These are phyloP conservation scores for Aplysina aerophoba DNA, from an alignment of 37 sponge, comb jelly and placozoan species.

Conservation along the genomic window DNA sequence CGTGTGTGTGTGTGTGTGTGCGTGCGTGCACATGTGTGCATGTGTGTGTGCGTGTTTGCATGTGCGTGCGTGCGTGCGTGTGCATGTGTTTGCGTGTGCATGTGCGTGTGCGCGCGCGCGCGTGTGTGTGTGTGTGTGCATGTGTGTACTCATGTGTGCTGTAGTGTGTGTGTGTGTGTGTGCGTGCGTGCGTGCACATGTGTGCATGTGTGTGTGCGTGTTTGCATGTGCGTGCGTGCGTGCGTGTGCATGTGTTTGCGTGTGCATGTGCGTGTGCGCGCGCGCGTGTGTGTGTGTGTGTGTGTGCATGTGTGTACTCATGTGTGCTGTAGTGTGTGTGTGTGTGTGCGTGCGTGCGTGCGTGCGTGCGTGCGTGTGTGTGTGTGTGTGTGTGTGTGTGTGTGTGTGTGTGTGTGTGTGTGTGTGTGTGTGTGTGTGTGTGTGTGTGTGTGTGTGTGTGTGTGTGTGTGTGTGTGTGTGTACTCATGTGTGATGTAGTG, in stretches of 20 bases:
- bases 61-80: conserved; percentile 1
- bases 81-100: background rate
- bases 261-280: background rate
- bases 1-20: conserved; percentile 10
- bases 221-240: too few relatives aligned
- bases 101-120: background rate
- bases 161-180: conserved; percentile 25
- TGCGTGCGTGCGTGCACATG: too few relatives aligned
- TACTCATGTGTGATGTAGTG: too few relatives aligned
- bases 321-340: background rate
- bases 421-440: too few relatives aligned
- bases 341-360: background rate
- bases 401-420: too few relatives aligned
- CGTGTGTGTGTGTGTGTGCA: background rate
- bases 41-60: conserved; percentile 3
- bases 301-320: background rate
- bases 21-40: conserved; percentile 13
- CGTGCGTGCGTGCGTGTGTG: too few relatives aligned
- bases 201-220: too few relatives aligned
- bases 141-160: conserved; percentile 20
- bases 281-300: conserved; percentile 20
- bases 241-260: too few relatives aligned
- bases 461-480: too few relatives aligned
- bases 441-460: too few relatives aligned
- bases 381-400: too few relatives aligned